phyloP scores from a whole-genome alignment of 2,113 vertebrate genomes.

The Dromiciops gliroides region DNA sequence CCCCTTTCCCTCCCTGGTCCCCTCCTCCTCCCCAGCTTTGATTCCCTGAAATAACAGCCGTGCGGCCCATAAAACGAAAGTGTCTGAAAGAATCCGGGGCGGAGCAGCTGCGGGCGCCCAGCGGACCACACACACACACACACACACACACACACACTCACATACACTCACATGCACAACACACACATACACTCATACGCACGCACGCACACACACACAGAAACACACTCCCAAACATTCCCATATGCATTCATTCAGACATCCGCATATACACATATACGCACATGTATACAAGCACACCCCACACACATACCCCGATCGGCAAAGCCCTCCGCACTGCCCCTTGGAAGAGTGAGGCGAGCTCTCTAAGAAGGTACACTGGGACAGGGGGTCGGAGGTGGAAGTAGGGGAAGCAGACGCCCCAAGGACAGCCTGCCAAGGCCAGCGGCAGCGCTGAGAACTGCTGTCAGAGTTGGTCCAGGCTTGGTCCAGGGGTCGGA shows the following conservation, averaged over 20 bases:
- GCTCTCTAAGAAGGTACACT: neutral
- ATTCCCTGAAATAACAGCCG: slow-evolving; percentile 2
- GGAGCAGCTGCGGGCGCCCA: neutral
- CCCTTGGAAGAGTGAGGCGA: neutral
- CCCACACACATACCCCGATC: neutral
- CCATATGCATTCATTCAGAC: neutral
- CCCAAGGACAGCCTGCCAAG: neutral
- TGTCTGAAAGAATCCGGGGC: slow-evolving; percentile 1
- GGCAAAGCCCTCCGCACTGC: neutral
- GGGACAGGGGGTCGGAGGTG: neutral
- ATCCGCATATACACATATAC: neutral
- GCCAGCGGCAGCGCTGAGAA: neutral
- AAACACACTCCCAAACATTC: neutral
- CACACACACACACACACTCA: neutral
- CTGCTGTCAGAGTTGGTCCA: neutral
- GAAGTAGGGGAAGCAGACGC: neutral
- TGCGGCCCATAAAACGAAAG: slow-evolving; percentile 1
- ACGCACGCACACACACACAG: neutral
- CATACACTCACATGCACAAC: no score
- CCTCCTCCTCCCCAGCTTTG: neutral
- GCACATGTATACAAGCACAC: neutral
- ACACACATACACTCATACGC: no score
- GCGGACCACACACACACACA: neutral
- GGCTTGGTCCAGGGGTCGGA: neutral
- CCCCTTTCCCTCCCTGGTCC: neutral